Base-by-base conservation (phyloP, 2,797 vertebrate genomes). In the Potorous gilbertii region DNA sequence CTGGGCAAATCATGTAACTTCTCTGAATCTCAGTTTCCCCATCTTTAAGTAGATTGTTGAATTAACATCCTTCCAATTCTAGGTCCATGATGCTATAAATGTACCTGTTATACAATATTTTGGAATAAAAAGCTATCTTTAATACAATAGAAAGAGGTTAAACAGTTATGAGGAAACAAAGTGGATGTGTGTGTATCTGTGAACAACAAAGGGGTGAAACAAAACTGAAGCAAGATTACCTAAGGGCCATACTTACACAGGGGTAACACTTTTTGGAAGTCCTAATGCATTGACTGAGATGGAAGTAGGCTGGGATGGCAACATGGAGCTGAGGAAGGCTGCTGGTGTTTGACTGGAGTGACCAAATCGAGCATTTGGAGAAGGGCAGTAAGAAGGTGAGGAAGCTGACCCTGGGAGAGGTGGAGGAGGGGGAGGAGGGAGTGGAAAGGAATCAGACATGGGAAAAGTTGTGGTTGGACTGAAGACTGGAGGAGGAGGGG, bases 251-350 rank as follows among this genome's bases (percentile, higher is more conserved):
- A 99, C 99, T 99, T 98, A 99, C 99, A 99, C 98, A 94, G 99
- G 99, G 56, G 99, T 99, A 87, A 99, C 99, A 97, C 99, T 99
- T 98, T 99, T 99, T 0, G 99, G 99, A 57, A 99, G 99, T 95
- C 99, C 99, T 98, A 99, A 97, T 0, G 99, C 99, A 55, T 99
- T 99, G 98, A 99, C 99, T 0, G 98, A 98, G 0, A 98, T 96
- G 1, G 99, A 96, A 0, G 98, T 98, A 0, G 98, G 98, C 94
- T 99, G 99, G 81, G 99, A 98, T 16, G 99, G 99, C 98, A 99
- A 98, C 98, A 99, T 98, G 13, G 99, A 99, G 95, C 99, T 99
- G 98, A 99, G 99, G 98, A 99, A 99, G 97, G 99, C 99, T 18
- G 99, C 99, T 55, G 99, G 99, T 93, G 99, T 99, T 40, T 99